Base-by-base conservation (phyloP, 2,888 invertebrate genomes). In the Scaptomyza flava region DNA sequence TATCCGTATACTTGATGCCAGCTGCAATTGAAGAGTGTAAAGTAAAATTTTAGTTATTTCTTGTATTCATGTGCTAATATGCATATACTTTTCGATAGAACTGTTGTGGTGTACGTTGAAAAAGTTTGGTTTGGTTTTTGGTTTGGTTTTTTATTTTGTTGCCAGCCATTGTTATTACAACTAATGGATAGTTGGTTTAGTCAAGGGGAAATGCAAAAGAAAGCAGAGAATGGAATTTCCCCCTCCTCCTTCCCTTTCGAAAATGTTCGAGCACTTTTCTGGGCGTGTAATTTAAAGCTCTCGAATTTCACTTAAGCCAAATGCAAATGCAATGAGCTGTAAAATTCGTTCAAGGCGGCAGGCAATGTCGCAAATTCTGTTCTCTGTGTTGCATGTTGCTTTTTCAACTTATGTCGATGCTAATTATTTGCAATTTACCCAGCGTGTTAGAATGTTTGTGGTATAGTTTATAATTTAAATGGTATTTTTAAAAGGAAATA, bases 1-100 rank as follows among this genome's bases (percentile, higher is more conserved):
- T 97, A 93, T 98, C 98, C 82, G 98, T 98, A 92, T 98, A 95
- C 65, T 95, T 92, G 70, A 91, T 90, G 79, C 91, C 92, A 81
- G 91, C 91, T 91, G 81, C 89, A 88, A 87, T 64, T 3, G 34
- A 27, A 41, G 46, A n/a, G 51, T n/a, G 23, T 4, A 14, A 41
- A 34, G 34, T 2, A 27, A 34, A 27, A 34, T 46, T 31, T 58
- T n/a, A 14, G 33, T 31, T 23, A 27, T 23, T 46, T 31, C 45
- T 27, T 33, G 5, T 50, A 27, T 27, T 27, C 27, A 27, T 27
- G 3, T 27, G 27, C 27, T 23, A 2, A 12, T 27, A 9, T 46
- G 27, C 6, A 14, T 6, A 17, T 33, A 61, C 47, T 56, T 68
- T 73, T 61, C 1, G 57, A 14, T 7, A 8, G 36, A 33, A 72